Conservation (phyloP, 2,113 vertebrate genomes). For the Silurus glanis region DNA sequence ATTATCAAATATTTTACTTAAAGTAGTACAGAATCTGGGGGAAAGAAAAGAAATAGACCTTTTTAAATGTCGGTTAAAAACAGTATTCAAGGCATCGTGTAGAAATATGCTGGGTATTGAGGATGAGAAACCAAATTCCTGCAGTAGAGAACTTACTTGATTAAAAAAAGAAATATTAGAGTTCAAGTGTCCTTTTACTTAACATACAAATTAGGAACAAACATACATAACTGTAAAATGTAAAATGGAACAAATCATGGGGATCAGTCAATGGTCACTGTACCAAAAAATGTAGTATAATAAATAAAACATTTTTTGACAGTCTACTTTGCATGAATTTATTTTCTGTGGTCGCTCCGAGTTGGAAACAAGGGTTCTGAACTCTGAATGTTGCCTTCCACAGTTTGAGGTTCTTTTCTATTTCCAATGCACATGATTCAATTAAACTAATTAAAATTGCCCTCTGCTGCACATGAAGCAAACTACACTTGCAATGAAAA, state of each 20-base stretch:
- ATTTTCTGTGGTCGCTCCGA: neutral
- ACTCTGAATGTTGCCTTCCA: neutral
- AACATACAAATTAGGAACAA: neutral
- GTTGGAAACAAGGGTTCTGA: neutral
- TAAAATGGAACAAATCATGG: conserved; percentile 10
- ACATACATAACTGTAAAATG: neutral
- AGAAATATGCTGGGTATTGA: neutral
- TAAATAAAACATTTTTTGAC: neutral
- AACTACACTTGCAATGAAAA: neutral
- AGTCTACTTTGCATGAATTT: neutral
- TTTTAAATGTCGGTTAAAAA: neutral
- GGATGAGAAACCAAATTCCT: neutral
- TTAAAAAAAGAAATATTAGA: conserved; percentile 5
- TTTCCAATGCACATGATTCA: neutral
- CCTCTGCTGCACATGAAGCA: neutral
- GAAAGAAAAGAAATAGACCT: conserved; percentile 32
- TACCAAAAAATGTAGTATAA: neutral
- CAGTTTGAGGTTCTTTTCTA: neutral
- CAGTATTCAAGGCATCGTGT: neutral
- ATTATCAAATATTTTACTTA: conserved; percentile 47
- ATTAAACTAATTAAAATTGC: conserved; percentile 8
- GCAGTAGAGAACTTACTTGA: neutral
- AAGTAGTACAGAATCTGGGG: conserved; percentile 35
- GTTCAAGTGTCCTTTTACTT: neutral
- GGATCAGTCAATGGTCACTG: neutral